phyloP scores from a whole-genome alignment of 2,888 invertebrate species.

The Drymonia ruficornis region DNA sequence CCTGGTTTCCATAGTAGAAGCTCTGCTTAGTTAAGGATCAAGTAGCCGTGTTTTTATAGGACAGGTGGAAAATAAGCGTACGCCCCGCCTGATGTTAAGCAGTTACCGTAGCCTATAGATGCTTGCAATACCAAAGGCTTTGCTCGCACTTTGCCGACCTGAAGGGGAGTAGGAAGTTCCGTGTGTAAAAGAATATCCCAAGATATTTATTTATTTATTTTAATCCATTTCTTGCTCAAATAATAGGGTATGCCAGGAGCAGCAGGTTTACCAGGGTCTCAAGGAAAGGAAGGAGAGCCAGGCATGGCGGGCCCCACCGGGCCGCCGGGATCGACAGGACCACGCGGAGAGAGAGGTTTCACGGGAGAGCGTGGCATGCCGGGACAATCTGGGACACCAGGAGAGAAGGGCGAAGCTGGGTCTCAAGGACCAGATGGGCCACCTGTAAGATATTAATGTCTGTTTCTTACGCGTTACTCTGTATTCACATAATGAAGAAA shows the following conservation, averaged over 20 bases:
- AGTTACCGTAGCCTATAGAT: too few relatives aligned
- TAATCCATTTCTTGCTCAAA: too few relatives aligned
- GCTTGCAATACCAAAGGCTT: too few relatives aligned
- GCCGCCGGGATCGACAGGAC: conserved; percentile 85
- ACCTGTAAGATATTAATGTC: conserved; percentile 71
- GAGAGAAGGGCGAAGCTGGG: conserved; percentile 87
- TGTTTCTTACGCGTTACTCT: background rate
- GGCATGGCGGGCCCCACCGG: conserved; percentile 89
- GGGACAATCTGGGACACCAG: conserved; percentile 87
- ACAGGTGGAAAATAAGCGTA: too few relatives aligned
- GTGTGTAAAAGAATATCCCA: too few relatives aligned
- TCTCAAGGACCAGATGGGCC: conserved; percentile 88
- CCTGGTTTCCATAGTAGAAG: too few relatives aligned
- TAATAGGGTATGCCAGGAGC: conserved; percentile 89
- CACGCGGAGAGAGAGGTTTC: conserved; percentile 88
- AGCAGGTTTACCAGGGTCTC: conserved; percentile 88
- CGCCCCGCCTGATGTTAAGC: too few relatives aligned
- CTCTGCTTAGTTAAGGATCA: too few relatives aligned
- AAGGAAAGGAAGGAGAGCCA: conserved; percentile 92
- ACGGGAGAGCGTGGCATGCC: conserved; percentile 90
- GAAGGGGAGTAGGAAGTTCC: too few relatives aligned
- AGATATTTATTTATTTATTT: background rate
- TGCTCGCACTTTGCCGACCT: too few relatives aligned
- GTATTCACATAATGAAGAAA: too few relatives aligned
- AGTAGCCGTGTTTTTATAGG: too few relatives aligned